Percentiles rank a stretch among this genome's conserved stretches.
Conservation (phyloP, 2,113 vertebrate species). For the Lamprotornis superbus region DNA sequence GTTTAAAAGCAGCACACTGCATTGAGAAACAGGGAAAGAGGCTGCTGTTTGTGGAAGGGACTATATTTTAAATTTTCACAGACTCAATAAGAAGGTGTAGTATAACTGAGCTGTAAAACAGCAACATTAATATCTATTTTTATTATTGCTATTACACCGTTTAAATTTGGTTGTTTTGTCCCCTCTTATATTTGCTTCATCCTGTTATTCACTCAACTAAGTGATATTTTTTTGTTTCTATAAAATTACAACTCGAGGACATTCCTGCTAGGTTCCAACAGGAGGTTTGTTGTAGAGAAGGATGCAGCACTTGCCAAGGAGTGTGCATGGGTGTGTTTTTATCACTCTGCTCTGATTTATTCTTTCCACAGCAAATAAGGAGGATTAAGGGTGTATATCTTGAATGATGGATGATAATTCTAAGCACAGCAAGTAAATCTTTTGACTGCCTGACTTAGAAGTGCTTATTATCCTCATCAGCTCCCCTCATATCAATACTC, state of each 20-base stretch:
- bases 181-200: neutral
- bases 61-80: neutral
- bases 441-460: slow-evolving; percentile 21
- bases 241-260: neutral
- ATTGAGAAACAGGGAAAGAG: neutral
- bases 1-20: neutral
- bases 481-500: neutral
- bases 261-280: neutral
- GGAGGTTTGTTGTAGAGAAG: neutral
- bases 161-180: neutral
- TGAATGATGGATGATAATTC: slow-evolving; percentile 24
- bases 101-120: neutral
- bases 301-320: neutral
- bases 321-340: neutral
- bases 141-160: neutral
- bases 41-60: neutral
- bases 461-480: slow-evolving; percentile 21
- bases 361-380: slow-evolving; percentile 6
- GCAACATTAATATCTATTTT: neutral
- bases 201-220: neutral
- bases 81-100: neutral
- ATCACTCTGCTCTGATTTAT: neutral
- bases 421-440: slow-evolving; percentile 29
- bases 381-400: slow-evolving; percentile 20
- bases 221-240: neutral